phyloP scores from a whole-genome alignment of 2,113 vertebrate species.

The Chlamydotis undulata region DNA sequence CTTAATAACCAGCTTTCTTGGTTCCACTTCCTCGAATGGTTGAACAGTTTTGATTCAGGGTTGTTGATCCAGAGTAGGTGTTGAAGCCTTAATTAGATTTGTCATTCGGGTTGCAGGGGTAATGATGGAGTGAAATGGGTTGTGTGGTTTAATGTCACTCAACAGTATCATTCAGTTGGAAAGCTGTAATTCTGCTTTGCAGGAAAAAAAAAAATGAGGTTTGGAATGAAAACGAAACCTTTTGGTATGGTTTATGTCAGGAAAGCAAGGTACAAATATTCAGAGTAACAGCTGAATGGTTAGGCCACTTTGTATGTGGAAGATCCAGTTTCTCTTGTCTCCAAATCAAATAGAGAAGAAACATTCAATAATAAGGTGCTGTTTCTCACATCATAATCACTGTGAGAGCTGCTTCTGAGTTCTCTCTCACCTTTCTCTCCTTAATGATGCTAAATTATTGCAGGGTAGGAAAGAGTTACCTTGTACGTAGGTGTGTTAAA shows the following conservation, averaged over 20 bases:
- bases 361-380: not conserved
- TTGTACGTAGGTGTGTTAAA: not conserved
- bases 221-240: not conserved
- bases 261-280: not conserved
- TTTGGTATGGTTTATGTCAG: not conserved
- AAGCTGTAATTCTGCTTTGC: not conserved
- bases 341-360: not conserved
- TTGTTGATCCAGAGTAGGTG: not conserved
- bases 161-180: not conserved
- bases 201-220: too few species aligned
- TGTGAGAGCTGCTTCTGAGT: not conserved
- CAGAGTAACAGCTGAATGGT: not conserved
- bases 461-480: not conserved
- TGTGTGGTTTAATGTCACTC: not conserved
- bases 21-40: not conserved
- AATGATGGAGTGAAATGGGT: not conserved
- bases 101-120: not conserved
- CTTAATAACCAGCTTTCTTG: not conserved
- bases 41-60: not conserved
- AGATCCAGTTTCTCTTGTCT: not conserved
- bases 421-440: not conserved
- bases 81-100: slow-evolving; percentile 4
- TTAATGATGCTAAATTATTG: not conserved
- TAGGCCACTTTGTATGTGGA: not conserved
- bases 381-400: not conserved